These are phyloP conservation scores for Diplodus sargus DNA, from an alignment of 2,797 vertebrate species.

Conservation along the genomic window DNA sequence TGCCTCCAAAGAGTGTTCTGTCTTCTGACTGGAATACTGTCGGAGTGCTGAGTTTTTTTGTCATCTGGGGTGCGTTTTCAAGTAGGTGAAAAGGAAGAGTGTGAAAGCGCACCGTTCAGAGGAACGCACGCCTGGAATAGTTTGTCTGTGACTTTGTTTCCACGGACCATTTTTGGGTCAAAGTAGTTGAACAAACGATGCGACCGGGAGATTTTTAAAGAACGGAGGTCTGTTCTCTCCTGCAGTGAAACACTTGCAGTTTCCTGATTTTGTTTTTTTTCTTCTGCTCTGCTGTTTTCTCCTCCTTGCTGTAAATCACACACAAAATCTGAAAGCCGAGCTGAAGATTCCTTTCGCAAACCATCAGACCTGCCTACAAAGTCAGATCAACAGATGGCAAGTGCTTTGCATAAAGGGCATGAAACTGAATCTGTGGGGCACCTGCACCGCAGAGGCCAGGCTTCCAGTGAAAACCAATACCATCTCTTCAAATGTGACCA, in stretches of 20 bases:
- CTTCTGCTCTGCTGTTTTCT: neutral
- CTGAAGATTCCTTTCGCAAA: conserved; percentile 53
- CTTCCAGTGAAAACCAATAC: conserved; percentile 73
- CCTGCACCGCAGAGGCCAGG: conserved; percentile 66
- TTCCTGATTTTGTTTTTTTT: neutral
- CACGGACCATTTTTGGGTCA: conserved; percentile 35
- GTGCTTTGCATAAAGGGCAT: conserved; percentile 72
- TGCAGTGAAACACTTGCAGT: conserved; percentile 4
- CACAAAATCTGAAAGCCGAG: conserved; percentile 62
- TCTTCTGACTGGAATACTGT: conserved; percentile 59
- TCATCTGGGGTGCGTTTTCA: conserved; percentile 49
- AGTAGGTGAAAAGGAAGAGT: conserved; percentile 35
- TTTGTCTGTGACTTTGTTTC: conserved; percentile 45
- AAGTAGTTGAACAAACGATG: conserved; percentile 29
- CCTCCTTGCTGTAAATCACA: conserved; percentile 33
- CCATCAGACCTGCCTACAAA: conserved; percentile 54
- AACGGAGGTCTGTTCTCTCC: conserved; percentile 17
- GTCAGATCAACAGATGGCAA: conserved; percentile 79
- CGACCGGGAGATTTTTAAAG: neutral
- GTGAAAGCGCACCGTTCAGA: conserved; percentile 30
- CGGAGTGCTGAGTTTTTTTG: conserved; percentile 32
- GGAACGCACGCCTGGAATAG: conserved; percentile 31
- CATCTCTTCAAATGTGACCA: conserved; percentile 63
- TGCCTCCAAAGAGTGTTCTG: conserved; percentile 60
- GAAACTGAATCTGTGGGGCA: conserved; percentile 78